These are phyloP conservation scores for Pelvicachromis taeniatus DNA, from an alignment of 2,113 vertebrate species.

Conservation along the genomic window DNA sequence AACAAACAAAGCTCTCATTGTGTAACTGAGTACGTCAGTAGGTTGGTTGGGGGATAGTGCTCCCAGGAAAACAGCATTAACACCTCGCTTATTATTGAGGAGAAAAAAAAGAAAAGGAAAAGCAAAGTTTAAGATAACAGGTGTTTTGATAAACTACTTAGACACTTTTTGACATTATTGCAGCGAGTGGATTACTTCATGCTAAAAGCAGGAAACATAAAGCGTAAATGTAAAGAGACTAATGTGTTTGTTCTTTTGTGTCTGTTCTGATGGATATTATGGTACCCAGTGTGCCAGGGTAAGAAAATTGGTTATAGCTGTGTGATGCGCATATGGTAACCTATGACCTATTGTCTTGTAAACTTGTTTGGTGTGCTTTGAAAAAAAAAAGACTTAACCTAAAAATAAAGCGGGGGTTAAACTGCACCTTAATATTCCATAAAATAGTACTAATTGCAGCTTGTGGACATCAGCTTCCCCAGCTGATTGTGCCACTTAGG, in stretches of 20 bases:
- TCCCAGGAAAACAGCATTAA: background rate
- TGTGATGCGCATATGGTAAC: no score
- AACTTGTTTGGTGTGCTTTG: background rate
- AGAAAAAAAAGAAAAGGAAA: background rate
- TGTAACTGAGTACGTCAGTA: rapidly evolving
- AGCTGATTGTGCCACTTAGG: no score
- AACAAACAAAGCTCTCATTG: no score
- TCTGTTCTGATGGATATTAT: no score
- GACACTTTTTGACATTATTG: background rate
- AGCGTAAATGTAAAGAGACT: background rate
- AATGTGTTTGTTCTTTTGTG: background rate
- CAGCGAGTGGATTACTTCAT: background rate
- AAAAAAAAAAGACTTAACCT: background rate
- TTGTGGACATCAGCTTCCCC: no score
- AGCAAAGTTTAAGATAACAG: background rate
- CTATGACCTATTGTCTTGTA: background rate
- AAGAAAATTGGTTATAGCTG: background rate
- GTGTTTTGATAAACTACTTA: background rate
- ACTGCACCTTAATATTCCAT: background rate
- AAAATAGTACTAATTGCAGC: no score
- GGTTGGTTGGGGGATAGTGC: background rate
- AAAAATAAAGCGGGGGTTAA: background rate
- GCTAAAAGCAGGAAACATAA: background rate
- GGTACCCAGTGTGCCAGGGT: background rate
- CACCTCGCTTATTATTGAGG: background rate